These are phyloP conservation scores for Lasioglossum lativentre DNA, from an alignment of 2,888 invertebrate species.

Conservation along the genomic window DNA sequence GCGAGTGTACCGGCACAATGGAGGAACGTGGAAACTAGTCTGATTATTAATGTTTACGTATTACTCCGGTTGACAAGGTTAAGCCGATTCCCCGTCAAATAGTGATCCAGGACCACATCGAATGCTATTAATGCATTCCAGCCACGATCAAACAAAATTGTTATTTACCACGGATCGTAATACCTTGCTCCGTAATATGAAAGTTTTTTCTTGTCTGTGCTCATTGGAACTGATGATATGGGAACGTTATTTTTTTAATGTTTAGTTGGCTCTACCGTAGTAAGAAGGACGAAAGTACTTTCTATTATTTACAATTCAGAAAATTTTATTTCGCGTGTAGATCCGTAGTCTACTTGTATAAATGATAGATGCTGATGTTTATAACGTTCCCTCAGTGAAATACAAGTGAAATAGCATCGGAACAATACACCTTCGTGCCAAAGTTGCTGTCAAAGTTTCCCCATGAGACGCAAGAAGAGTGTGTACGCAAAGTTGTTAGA, in stretches of 20 bases:
- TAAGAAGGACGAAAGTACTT: too few species aligned
- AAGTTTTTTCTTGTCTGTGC: too few species aligned
- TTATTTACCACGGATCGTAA: background rate
- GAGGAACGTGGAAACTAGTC: constrained; percentile 40
- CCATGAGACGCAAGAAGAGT: background rate
- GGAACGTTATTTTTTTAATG: too few species aligned
- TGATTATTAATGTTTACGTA: background rate
- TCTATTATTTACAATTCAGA: too few species aligned
- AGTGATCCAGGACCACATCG: background rate
- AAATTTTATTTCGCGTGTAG: too few species aligned
- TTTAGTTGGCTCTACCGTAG: too few species aligned
- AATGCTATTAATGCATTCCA: background rate
- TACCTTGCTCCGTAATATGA: too few species aligned
- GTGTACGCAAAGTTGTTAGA: background rate
- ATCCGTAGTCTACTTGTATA: too few species aligned
- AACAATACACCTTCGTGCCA: background rate
- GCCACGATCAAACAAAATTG: background rate
- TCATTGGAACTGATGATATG: too few species aligned
- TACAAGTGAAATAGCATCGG: background rate
- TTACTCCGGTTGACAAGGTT: background rate
- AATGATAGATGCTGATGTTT: background rate
- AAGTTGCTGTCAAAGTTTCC: background rate
- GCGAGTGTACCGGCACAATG: constrained; percentile 30
- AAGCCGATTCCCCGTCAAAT: background rate
- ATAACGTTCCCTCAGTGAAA: background rate